Base-by-base conservation (phyloP, 2,113 vertebrate species). In the Morone saxatilis region DNA sequence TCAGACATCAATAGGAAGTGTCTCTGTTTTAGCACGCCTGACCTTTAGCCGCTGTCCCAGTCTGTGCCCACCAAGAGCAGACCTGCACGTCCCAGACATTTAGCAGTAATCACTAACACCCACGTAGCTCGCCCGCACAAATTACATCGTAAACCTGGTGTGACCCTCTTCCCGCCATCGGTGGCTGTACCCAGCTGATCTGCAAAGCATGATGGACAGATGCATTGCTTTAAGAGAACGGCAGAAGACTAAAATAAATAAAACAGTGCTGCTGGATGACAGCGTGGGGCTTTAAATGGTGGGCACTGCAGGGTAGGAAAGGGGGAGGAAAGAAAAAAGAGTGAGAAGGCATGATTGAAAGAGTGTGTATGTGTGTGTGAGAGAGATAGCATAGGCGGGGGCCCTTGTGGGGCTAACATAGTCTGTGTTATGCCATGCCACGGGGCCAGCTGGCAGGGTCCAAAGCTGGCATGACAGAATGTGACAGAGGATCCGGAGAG, bases 401-500 rank as follows among this genome's bases (percentile, higher is more conserved):
- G 71, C 86, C 81, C 83, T 77, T 68, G 78, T 65, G 80, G 81
- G 83, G 75, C 67, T 75, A 89, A 81, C 81, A 80, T 88, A 89
- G 87, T 86, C 89, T 86, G 86, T 86, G 90, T 88, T 92, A 86
- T 91, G 91, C 89, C 85, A 70, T 92, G 88, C 88, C 85, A 86
- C 67, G 17, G 83, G 88, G 89, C 91, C 94, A 95, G 93, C 95
- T 95, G 95, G 93, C 94, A 92, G 89, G 88, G 89, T 69, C 84
- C 85, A 86, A 87, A 93, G 91, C 91, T 94, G 94, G 94, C 94
- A 94, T 93, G 93, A 92, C 93, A 95, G 93, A 94, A 94, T 94
- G 94, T 94, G 94, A 94, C 95, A 95, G 93, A 93, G 86, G 92
- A 96, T 95, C 85, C 83, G 83, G 70, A 92, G 93, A 84, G 85